These are phyloP conservation scores for Lophotriccus pileatus DNA, from an alignment of 2,797 vertebrate species.

Conservation along the genomic window DNA sequence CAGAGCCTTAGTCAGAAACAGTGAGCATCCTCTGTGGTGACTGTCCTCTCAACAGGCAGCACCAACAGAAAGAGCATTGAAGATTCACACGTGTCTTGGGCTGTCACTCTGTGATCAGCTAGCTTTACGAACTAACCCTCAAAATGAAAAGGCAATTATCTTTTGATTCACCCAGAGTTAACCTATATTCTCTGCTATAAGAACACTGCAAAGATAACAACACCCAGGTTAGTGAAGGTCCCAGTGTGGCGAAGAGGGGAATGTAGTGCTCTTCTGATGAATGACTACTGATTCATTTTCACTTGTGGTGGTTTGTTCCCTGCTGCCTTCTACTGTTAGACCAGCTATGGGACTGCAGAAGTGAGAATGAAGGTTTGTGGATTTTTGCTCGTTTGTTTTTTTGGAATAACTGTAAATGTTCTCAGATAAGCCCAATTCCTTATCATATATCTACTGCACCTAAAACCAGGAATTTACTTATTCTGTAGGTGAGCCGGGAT, in stretches of 20 bases:
- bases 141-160: neutral
- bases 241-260: neutral
- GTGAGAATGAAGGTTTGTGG: neutral
- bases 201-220: neutral
- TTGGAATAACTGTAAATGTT: neutral
- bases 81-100: accelerated
- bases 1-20: neutral
- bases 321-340: neutral
- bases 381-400: neutral
- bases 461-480: neutral
- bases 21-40: neutral
- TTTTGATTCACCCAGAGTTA: neutral
- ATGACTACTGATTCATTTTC: neutral
- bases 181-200: neutral
- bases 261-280: neutral
- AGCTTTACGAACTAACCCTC: neutral
- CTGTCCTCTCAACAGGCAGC: neutral
- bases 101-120: neutral
- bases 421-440: neutral
- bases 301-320: neutral
- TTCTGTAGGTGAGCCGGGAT: neutral
- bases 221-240: neutral
- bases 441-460: neutral
- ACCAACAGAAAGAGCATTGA: neutral
- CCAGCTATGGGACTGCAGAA: accelerated